These are phyloP conservation scores for Meloidogyne exigua DNA, from an alignment of 1,140 invertebrate species.

Conservation along the genomic window DNA sequence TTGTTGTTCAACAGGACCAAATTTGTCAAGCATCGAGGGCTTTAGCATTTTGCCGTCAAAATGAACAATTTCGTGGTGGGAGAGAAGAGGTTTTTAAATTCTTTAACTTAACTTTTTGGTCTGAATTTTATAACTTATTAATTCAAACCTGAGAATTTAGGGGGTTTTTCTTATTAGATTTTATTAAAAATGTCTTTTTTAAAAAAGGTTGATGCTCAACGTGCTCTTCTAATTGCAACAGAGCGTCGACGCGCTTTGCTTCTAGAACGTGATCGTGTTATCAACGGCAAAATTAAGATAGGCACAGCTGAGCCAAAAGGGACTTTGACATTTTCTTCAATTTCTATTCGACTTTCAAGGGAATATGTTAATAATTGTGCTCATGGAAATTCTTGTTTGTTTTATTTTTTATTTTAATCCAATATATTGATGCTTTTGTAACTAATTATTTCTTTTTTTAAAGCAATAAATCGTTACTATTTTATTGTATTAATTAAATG, in stretches of 20 bases:
- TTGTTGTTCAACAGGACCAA: constrained; percentile 40
- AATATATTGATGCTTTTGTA: too few relatives aligned
- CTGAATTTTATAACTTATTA: too few relatives aligned
- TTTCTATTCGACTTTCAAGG: constrained; percentile 28
- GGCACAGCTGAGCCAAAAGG: constrained; percentile 21
- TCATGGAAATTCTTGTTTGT: constrained; percentile 22
- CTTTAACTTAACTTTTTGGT: not conserved
- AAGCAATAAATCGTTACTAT: constrained; percentile 35
- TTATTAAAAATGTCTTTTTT: too few relatives aligned
- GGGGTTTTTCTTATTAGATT: too few relatives aligned
- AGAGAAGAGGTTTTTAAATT: constrained; percentile 31
- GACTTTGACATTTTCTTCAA: constrained; percentile 35
- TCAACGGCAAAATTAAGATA: constrained; percentile 10
- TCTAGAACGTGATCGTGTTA: constrained; percentile 31
- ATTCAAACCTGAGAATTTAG: too few relatives aligned
- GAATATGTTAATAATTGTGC: constrained; percentile 34
- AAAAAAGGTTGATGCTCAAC: constrained; percentile 36
- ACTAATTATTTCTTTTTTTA: constrained; percentile 28
- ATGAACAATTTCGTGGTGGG: constrained; percentile 28
- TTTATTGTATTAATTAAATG: constrained; percentile 41
- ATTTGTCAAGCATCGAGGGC: constrained; percentile 41
- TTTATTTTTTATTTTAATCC: not conserved
- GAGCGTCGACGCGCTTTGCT: constrained; percentile 35
- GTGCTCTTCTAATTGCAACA: constrained; percentile 39
- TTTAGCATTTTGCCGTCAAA: constrained; percentile 43